Percentiles rank a stretch among this genome's conserved stretches.
Evolutionary conservation across 2,113 vertebrate species (phyloP).

Genomic region (Mobula hypostoma): DNA sequence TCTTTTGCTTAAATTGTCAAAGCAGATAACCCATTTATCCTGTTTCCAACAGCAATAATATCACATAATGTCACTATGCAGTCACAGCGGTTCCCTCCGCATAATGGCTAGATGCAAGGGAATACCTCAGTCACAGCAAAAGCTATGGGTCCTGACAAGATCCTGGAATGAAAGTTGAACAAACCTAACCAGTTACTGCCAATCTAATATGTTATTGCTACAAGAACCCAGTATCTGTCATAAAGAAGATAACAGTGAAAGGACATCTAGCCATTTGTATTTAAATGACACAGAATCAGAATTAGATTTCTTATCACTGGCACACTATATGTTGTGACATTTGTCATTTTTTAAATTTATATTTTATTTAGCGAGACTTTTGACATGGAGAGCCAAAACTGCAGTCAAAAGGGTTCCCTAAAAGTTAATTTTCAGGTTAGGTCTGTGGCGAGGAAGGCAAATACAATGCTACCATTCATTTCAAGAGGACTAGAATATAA

Average conservation of each 20-base stretch:
- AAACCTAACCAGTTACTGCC: neutral
- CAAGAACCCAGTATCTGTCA: neutral
- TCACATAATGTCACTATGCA: neutral
- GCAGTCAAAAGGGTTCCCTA: no score
- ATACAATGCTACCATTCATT: no score
- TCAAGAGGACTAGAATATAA: no score
- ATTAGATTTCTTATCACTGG: no score
- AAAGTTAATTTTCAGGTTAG: no score
- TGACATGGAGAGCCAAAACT: no score
- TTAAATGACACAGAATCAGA: no score
- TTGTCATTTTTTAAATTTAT: no score
- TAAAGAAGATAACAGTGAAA: neutral
- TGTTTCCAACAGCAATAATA: neutral
- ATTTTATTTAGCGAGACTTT: no score
- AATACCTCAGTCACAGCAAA: neutral
- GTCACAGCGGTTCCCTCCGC: neutral
- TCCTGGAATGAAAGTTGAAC: neutral
- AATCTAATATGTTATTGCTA: neutral
- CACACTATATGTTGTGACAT: no score
- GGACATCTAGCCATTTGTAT: no score
- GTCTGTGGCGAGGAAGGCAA: no score
- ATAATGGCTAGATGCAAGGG: neutral
- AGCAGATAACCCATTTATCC: neutral
- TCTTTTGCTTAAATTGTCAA: neutral
- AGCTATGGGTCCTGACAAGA: neutral